phyloP scores from a whole-genome alignment of 2,113 vertebrate genomes.

The Anguilla rostrata region DNA sequence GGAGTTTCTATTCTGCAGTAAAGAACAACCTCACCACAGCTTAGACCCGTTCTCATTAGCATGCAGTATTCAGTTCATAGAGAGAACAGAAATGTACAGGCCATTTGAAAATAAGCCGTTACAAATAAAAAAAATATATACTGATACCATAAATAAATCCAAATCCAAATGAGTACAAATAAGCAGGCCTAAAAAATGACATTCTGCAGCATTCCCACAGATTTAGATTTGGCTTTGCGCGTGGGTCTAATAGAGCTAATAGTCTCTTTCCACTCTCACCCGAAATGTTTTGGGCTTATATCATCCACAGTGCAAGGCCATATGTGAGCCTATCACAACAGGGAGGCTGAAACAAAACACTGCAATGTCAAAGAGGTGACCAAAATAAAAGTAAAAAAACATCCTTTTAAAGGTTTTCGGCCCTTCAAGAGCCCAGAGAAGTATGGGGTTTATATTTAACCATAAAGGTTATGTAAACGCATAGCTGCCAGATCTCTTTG shows the following conservation, averaged over 20 bases:
- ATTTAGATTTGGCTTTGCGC: neutral
- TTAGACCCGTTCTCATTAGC: neutral
- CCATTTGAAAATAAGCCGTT: neutral
- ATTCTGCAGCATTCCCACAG: neutral
- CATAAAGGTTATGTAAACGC: slow-evolving; percentile 38
- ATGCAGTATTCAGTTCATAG: neutral
- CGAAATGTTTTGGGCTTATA: no score
- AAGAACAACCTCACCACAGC: neutral
- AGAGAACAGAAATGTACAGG: neutral
- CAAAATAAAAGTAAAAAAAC: slow-evolving; percentile 26
- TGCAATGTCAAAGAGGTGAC: slow-evolving; percentile 25
- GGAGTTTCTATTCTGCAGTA: neutral
- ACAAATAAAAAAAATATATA: neutral
- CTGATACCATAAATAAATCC: neutral
- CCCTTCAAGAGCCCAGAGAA: slow-evolving; percentile 40
- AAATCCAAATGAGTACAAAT: neutral
- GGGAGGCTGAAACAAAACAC: slow-evolving; percentile 6
- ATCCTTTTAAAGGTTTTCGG: slow-evolving; percentile 35
- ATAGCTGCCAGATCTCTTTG: slow-evolving; percentile 62
- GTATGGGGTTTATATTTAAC: slow-evolving; percentile 58
- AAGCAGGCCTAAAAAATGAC: neutral
- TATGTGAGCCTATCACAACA: neutral
- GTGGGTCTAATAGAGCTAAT: no score
- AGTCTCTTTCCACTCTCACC: neutral
- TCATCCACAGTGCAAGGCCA: neutral